Conservation (phyloP, 1,140 invertebrate species). For the Diorhabda carinulata region DNA sequence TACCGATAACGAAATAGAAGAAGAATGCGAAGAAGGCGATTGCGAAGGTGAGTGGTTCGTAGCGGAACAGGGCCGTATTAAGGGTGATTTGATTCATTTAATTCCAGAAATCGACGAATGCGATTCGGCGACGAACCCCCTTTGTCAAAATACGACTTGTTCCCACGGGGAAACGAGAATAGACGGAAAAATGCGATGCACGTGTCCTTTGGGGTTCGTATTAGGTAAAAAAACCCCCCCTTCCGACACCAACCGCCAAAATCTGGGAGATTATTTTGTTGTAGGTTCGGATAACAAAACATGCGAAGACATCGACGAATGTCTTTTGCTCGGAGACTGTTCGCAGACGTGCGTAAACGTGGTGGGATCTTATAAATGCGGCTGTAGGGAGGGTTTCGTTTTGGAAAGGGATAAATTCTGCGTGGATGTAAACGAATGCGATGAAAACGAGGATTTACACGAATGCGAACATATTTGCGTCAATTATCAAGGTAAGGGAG, state of each 20-base stretch:
- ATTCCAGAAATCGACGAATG: slow-evolving; percentile 63
- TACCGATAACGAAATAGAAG: background rate
- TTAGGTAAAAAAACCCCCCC: slow-evolving; percentile 32
- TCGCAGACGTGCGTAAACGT: slow-evolving; percentile 61
- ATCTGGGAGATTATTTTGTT: background rate
- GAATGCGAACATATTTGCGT: slow-evolving; percentile 53
- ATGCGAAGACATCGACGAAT: slow-evolving; percentile 76
- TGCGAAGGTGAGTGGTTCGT: too few species aligned
- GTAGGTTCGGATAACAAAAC: slow-evolving; percentile 52
- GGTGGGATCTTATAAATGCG: slow-evolving; percentile 60
- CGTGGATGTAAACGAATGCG: slow-evolving; percentile 67
- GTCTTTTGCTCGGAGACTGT: slow-evolving; percentile 57
- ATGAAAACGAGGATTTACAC: slow-evolving; percentile 55
- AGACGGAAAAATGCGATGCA: slow-evolving; percentile 50
- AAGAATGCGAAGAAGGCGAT: slow-evolving; percentile 25
- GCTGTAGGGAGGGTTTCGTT: slow-evolving; percentile 53
- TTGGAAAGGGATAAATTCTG: slow-evolving; percentile 50
- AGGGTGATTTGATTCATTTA: slow-evolving; percentile 12
- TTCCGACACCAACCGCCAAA: too few species aligned
- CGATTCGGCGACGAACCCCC: slow-evolving; percentile 48
- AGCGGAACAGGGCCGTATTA: background rate
- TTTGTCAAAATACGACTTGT: slow-evolving; percentile 48
- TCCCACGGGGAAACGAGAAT: slow-evolving; percentile 43
- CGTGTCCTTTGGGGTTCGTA: slow-evolving; percentile 70
- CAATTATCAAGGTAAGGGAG: slow-evolving; percentile 43